These are phyloP conservation scores for Argyresthia albistria DNA, from an alignment of 2,888 invertebrate species.

Conservation along the genomic window DNA sequence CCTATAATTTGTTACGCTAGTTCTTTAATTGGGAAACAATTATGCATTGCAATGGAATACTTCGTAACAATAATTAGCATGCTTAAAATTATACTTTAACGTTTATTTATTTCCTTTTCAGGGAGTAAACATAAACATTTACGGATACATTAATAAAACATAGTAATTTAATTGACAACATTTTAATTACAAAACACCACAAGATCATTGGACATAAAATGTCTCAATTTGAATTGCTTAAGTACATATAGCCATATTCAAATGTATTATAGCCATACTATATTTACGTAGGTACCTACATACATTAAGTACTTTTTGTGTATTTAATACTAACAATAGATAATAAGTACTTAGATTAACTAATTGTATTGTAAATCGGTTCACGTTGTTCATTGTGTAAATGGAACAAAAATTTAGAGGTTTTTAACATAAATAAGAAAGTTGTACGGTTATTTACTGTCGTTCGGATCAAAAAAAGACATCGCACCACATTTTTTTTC, in stretches of 20 bases:
- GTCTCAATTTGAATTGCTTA: conserved; percentile 54
- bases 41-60: background rate
- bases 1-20: no score
- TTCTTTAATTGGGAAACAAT: background rate
- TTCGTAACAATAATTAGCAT: background rate
- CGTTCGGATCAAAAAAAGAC: no score
- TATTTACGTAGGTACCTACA: conserved; percentile 41
- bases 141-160: background rate
- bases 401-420: no score
- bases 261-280: conserved; percentile 40
- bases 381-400: no score
- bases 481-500: no score
- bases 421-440: no score
- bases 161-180: conserved; percentile 62
- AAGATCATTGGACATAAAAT: conserved; percentile 66
- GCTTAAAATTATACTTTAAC: background rate
- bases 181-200: conserved; percentile 73
- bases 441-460: no score
- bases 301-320: conserved; percentile 57
- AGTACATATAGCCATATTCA: conserved; percentile 51
- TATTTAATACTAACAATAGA: conserved; percentile 65
- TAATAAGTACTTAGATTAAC: conserved; percentile 20
- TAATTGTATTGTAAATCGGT: background rate
- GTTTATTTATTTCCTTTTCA: background rate
- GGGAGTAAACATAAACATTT: background rate